Percentiles rank a stretch among this genome's conserved stretches.
These are phyloP conservation scores for Poeciliopsis turrubarensis DNA, from an alignment of 2,113 vertebrate genomes.

Conservation along the genomic window DNA sequence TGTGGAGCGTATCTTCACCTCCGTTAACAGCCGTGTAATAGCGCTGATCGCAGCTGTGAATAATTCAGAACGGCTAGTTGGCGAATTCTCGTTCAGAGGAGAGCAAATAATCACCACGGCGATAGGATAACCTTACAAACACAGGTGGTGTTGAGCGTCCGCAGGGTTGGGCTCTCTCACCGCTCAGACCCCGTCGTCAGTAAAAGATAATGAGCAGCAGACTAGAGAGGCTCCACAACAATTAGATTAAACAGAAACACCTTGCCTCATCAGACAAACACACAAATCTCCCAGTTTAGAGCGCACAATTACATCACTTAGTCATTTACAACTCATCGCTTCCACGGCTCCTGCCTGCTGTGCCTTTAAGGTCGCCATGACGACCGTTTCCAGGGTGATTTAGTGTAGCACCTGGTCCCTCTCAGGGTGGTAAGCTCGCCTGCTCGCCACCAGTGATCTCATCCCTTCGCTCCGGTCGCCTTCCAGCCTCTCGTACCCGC, in stretches of 20 bases:
- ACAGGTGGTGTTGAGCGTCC: background rate
- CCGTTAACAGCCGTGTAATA: constrained; percentile 68
- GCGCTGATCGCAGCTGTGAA: constrained; percentile 69
- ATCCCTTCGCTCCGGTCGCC: constrained; percentile 45
- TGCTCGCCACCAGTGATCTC: constrained; percentile 70
- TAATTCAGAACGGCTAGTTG: constrained; percentile 67
- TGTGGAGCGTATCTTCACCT: constrained; percentile 55
- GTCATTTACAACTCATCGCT: constrained; percentile 12
- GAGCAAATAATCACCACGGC: background rate
- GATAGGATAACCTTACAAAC: constrained; percentile 27
- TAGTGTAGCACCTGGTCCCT: constrained; percentile 76
- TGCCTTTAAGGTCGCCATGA: constrained; percentile 78
- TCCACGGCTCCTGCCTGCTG: constrained; percentile 27
- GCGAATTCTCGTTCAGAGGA: constrained; percentile 59
- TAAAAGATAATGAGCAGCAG: background rate
- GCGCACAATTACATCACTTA: constrained; percentile 24
- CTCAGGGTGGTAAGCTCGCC: constrained; percentile 70
- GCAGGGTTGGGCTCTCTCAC: background rate
- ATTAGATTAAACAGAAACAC: constrained; percentile 55
- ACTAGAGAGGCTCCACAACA: constrained; percentile 9
- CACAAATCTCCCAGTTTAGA: constrained; percentile 2
- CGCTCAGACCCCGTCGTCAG: background rate
- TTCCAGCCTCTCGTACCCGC: constrained; percentile 6
- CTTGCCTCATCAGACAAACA: constrained; percentile 2
- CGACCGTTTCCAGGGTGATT: constrained; percentile 76